Conservation (phyloP, 2,888 invertebrate genomes). For the Lumbricus terrestris region DNA sequence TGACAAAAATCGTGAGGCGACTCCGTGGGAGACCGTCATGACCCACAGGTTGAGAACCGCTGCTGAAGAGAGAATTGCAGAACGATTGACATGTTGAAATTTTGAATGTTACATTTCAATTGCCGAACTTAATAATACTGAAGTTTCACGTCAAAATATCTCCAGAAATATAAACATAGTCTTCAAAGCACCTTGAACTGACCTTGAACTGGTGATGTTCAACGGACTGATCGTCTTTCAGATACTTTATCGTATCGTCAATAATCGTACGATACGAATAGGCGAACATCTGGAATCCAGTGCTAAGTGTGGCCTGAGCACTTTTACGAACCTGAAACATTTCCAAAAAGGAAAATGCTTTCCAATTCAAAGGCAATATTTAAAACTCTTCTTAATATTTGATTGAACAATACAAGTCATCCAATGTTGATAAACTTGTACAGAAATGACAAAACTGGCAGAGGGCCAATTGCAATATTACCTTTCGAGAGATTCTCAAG, state of each 20-base stretch:
- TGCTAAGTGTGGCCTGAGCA: conserved; percentile 70
- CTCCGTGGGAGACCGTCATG: too few relatives aligned
- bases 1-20: too few relatives aligned
- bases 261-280: conserved; percentile 72
- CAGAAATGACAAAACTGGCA: neutral
- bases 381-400: neutral
- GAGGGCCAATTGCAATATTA: neutral
- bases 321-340: conserved; percentile 66
- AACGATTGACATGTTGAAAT: neutral
- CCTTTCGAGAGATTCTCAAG: too few relatives aligned
- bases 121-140: neutral
- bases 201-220: conserved; percentile 71
- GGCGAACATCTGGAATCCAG: conserved; percentile 69
- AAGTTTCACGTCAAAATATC: neutral
- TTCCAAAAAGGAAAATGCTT: neutral
- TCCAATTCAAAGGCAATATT: neutral
- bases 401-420: neutral
- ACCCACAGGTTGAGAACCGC: too few relatives aligned
- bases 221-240: conserved; percentile 64
- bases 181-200: conserved; percentile 66
- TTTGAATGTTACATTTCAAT: neutral
- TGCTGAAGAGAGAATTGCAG: too few relatives aligned
- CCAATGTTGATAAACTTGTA: neutral
- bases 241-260: conserved; percentile 66
- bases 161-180: neutral